Conservation (phyloP, 64 coral and sea anemone species). For the Stichodactyla helianthus region DNA sequence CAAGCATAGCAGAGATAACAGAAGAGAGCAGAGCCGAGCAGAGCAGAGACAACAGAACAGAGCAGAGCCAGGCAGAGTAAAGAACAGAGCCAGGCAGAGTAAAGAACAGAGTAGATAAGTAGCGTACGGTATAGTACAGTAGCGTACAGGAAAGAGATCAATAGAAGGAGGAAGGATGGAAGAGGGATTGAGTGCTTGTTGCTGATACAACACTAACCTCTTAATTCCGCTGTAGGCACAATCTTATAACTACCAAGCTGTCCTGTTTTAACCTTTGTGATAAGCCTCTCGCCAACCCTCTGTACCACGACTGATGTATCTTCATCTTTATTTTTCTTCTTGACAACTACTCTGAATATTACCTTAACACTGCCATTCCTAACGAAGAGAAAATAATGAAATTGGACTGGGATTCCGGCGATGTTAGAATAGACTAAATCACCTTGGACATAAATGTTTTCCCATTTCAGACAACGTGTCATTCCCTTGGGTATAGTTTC, state of each 20-base stretch:
- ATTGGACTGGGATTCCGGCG: neutral
- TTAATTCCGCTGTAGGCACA: constrained; percentile 23
- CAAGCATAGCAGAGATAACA: no score
- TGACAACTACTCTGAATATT: constrained; percentile 70
- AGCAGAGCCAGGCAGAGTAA: neutral
- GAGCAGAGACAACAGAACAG: neutral
- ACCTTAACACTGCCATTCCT: constrained; percentile 86
- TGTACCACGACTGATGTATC: constrained; percentile 11
- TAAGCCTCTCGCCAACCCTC: constrained; percentile 72
- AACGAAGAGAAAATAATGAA: neutral
- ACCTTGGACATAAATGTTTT: neutral
- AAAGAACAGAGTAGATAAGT: no score
- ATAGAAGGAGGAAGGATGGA: no score
- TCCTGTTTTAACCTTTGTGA: constrained; percentile 43
- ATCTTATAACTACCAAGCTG: constrained; percentile 61
- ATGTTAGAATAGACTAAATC: neutral
- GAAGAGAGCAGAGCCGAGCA: neutral
- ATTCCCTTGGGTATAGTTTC: no score
- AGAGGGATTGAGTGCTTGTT: no score
- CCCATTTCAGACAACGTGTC: neutral
- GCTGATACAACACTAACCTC: neutral
- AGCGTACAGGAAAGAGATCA: no score
- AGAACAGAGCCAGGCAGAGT: no score
- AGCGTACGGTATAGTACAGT: no score
- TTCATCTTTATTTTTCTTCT: constrained; percentile 42